Evolutionary conservation across 2,113 vertebrate genomes (phyloP), one percentile per base, ranked within the genome.

Genomic region (Phodopus roborovskii): DNA sequence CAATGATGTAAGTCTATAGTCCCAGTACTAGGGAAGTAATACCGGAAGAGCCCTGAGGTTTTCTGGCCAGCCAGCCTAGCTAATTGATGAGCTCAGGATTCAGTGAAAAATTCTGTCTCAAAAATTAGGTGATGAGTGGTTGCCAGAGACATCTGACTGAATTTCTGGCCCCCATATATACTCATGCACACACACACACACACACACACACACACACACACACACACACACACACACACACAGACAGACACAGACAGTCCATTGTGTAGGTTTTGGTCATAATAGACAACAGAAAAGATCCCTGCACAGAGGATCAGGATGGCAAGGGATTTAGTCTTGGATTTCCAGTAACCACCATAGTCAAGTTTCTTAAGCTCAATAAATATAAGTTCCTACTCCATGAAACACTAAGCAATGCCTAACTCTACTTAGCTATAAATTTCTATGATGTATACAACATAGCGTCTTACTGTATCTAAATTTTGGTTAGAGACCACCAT

Each of bases 401-500:
- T 39, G 56, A 85, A 95, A 85, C 53, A 58, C 24, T 93, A 88
- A 96, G 64, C 92, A 95, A 91, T 64, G 90, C 79, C 84, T 84
- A 94, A 71, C 7, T 93, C 64, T 74, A 66, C 74, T 53, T 39
- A 94, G 71, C 74, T 96, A 93, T 95, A 94, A 95, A 97, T 96
- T 95, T 96, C 74, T 48, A 56, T 92, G 75, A 95, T 96, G 87
- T 90, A 93, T 84, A 60, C 87, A 96, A 53, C 53, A 75, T 75
- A 88, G 28, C 24, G 66, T 88, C 48, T 93, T 30, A 2, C 74
- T 56, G 2, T 85, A 74, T 42, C 88, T 48, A 93, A 79, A 17
- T 75, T 92, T 97, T 73, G 64, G 84, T 92, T 92, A 87, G 36
- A 96, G 88, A 94, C 90, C 88, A 97, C 94, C 92, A 96, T 68